Conservation (phyloP, 2,888 invertebrate genomes). For the Melolontha melolontha region DNA sequence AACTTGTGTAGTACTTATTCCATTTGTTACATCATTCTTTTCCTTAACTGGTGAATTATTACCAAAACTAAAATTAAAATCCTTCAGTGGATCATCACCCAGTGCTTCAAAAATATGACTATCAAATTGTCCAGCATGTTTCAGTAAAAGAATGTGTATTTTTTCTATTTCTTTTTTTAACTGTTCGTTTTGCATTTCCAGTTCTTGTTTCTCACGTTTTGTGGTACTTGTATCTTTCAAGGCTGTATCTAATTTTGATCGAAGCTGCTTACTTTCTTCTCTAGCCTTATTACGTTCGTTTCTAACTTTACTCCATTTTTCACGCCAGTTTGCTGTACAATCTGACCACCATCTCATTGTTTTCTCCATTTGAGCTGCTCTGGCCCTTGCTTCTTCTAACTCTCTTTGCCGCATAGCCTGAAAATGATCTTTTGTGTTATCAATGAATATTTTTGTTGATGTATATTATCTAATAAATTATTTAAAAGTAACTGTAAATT, state of each 20-base stretch:
- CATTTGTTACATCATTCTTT: constrained; percentile 55
- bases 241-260: constrained; percentile 82
- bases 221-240: constrained; percentile 80
- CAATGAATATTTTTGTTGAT: neutral
- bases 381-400: constrained; percentile 91
- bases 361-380: constrained; percentile 98
- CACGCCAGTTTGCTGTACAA: constrained; percentile 96
- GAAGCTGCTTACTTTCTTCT: constrained; percentile 87
- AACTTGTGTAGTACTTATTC: constrained; percentile 56
- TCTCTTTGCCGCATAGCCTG: constrained; percentile 80
- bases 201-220: constrained; percentile 83
- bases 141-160: constrained; percentile 75
- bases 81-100: constrained; percentile 65
- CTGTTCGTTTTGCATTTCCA: constrained; percentile 81
- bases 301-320: constrained; percentile 95
- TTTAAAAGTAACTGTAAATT: no score
- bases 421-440: constrained; percentile 38
- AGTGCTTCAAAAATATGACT: constrained; percentile 67
- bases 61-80: constrained; percentile 60
- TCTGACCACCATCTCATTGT: constrained; percentile 99
- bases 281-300: constrained; percentile 93
- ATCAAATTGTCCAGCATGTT: constrained; percentile 79
- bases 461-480: no score
- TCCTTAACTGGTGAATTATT: constrained; percentile 58
- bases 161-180: constrained; percentile 86